Conservation (phyloP, 2,113 vertebrate species). For the Odocoileus hemionus region DNA sequence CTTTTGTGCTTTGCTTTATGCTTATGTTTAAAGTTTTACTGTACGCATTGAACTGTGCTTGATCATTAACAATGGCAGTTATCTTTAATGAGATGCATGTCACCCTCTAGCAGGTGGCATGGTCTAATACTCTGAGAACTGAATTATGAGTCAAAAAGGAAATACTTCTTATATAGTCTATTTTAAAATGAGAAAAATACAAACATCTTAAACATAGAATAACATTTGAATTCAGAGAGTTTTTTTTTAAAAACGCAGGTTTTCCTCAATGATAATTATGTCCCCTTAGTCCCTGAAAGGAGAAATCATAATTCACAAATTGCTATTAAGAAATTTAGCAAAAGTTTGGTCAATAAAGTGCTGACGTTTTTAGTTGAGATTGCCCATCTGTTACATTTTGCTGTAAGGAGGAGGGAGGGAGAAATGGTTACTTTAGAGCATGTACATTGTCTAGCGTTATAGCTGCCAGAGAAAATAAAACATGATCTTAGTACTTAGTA, state of each 20-base stretch:
- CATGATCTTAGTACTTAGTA: background rate
- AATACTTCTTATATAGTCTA: conserved; percentile 46
- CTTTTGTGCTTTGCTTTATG: conserved; percentile 66
- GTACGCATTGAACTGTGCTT: conserved; percentile 70
- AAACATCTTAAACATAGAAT: conserved; percentile 51
- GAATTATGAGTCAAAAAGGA: conserved; percentile 61
- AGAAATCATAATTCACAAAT: conserved; percentile 46
- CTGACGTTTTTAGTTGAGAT: conserved; percentile 53
- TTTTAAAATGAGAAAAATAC: conserved; percentile 19
- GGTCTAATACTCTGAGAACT: conserved; percentile 57
- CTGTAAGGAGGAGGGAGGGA: background rate
- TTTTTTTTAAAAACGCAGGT: background rate
- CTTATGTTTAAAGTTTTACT: conserved; percentile 72
- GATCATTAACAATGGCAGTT: conserved; percentile 73
- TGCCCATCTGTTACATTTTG: conserved; percentile 47
- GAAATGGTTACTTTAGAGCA: background rate
- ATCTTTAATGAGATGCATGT: conserved; percentile 65
- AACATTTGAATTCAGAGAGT: conserved; percentile 36
- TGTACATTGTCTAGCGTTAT: background rate
- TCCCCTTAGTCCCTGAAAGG: background rate
- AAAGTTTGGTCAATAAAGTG: conserved; percentile 53
- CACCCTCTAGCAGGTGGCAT: conserved; percentile 61
- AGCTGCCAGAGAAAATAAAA: background rate
- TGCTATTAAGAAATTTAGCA: conserved; percentile 44
- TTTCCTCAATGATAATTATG: conserved; percentile 52